Percentiles rank a stretch among this genome's conserved stretches.
Evolutionary conservation across 1,140 invertebrate species (phyloP).

Genomic region (Trypoxylus dichotomus): DNA sequence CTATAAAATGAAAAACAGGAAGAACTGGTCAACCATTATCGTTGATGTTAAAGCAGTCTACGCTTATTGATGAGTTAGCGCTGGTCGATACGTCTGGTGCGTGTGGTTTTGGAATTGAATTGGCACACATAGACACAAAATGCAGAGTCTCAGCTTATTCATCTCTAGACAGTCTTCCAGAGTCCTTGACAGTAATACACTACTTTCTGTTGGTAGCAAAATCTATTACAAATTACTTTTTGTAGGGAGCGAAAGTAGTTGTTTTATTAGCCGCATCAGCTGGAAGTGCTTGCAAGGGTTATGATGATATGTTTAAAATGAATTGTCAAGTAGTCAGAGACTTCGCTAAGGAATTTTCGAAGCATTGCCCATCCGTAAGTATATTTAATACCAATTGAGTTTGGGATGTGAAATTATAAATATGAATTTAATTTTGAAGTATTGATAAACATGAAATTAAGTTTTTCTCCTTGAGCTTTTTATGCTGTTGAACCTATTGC

Average conservation of each 20-base stretch:
- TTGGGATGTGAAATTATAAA: not conserved
- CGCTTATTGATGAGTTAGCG: constrained; percentile 63
- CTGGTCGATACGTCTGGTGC: constrained; percentile 58
- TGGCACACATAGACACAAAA: constrained; percentile 62
- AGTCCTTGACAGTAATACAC: constrained; percentile 52
- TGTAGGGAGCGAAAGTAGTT: constrained; percentile 59
- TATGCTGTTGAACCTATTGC: too few relatives aligned
- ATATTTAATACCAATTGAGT: not conserved
- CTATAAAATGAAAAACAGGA: constrained; percentile 33
- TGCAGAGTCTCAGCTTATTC: constrained; percentile 66
- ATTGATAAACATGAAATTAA: too few relatives aligned
- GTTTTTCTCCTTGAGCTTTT: too few relatives aligned
- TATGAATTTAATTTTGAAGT: too few relatives aligned
- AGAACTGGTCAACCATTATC: constrained; percentile 56
- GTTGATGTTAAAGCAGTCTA: constrained; percentile 62
- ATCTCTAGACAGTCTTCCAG: constrained; percentile 47
- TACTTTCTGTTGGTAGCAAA: too few relatives aligned
- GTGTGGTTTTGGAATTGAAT: constrained; percentile 59
- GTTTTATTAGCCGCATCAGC: constrained; percentile 55
- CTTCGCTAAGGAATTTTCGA: constrained; percentile 55
- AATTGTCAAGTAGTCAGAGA: constrained; percentile 57
- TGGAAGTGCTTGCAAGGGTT: constrained; percentile 33
- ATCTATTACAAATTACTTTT: constrained; percentile 14
- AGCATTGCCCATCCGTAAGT: constrained; percentile 56
- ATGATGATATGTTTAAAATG: constrained; percentile 39